Conservation (phyloP, 1,140 invertebrate genomes). For the Holotrichia oblita region DNA sequence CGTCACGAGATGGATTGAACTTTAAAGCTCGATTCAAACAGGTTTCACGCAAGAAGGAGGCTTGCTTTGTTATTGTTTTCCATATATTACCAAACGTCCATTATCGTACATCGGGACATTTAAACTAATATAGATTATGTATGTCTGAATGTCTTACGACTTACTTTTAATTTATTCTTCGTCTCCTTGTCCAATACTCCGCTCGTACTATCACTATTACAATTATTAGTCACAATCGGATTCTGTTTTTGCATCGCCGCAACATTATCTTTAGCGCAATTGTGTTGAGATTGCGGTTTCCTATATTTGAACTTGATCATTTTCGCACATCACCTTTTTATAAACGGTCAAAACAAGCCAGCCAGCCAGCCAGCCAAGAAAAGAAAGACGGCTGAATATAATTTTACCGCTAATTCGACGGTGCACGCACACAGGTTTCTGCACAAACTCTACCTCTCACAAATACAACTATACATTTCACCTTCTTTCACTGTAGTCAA, state of each 20-base stretch:
- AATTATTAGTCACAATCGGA: background rate
- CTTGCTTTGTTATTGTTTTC: too few species aligned
- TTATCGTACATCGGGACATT: background rate
- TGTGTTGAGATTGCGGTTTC: slow-evolving; percentile 29
- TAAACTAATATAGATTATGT: background rate
- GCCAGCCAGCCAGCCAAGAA: too few species aligned
- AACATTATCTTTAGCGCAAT: background rate
- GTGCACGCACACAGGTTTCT: too few species aligned
- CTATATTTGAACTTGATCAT: slow-evolving; percentile 43
- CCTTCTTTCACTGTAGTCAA: slow-evolving; percentile 48
- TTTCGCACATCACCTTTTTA: slow-evolving; percentile 21
- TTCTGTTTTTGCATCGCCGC: background rate
- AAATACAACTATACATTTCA: background rate
- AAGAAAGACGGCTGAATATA: too few species aligned
- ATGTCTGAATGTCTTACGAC: slow-evolving; percentile 31
- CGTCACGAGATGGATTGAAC: too few species aligned
- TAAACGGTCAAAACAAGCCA: too few species aligned
- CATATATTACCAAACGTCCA: too few species aligned
- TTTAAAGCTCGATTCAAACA: too few species aligned
- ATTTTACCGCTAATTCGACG: too few species aligned
- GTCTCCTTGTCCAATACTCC: slow-evolving; percentile 48
- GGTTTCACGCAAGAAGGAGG: too few species aligned
- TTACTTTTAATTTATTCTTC: slow-evolving; percentile 50
- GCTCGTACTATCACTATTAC: slow-evolving; percentile 19
- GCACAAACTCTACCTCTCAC: background rate